phyloP scores from a whole-genome alignment of 2,888 invertebrate species.

The Phengaris arion region DNA sequence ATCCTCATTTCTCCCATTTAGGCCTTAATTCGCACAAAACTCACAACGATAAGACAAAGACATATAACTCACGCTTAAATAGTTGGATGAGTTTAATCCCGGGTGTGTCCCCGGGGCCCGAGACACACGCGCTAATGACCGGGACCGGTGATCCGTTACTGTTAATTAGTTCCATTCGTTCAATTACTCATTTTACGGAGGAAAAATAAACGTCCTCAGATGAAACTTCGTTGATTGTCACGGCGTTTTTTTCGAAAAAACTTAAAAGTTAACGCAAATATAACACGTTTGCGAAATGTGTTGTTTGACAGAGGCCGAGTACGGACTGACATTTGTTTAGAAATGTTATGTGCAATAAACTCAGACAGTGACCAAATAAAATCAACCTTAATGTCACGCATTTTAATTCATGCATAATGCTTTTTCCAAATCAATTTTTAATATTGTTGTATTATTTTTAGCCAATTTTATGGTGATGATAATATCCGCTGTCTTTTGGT shows the following conservation, averaged over 20 bases:
- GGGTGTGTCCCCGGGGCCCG: not conserved
- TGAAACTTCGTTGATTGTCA: not conserved
- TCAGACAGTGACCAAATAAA: no score
- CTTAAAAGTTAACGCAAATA: not conserved
- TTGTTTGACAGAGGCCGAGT: no score
- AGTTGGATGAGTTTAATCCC: conserved; percentile 11
- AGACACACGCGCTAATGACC: conserved; percentile 18
- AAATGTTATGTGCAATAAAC: no score
- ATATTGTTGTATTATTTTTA: no score
- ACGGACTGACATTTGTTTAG: no score
- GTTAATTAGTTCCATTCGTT: conserved; percentile 20
- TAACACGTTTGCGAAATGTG: no score
- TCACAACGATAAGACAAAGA: not conserved
- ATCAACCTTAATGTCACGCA: no score
- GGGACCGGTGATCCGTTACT: conserved; percentile 15
- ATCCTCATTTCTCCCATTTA: not conserved
- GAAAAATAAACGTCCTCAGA: not conserved
- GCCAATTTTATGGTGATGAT: no score
- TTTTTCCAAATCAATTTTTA: no score
- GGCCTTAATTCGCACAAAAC: not conserved
- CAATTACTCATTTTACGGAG: conserved; percentile 15
- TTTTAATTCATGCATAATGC: no score
- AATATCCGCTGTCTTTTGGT: no score
- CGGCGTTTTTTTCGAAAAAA: not conserved
- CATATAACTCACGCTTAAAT: conserved; percentile 13